Percentiles rank a stretch among this genome's conserved stretches.
These are phyloP conservation scores for Drosophila suzukii DNA, from an alignment of 1,140 invertebrate genomes.

Conservation along the genomic window DNA sequence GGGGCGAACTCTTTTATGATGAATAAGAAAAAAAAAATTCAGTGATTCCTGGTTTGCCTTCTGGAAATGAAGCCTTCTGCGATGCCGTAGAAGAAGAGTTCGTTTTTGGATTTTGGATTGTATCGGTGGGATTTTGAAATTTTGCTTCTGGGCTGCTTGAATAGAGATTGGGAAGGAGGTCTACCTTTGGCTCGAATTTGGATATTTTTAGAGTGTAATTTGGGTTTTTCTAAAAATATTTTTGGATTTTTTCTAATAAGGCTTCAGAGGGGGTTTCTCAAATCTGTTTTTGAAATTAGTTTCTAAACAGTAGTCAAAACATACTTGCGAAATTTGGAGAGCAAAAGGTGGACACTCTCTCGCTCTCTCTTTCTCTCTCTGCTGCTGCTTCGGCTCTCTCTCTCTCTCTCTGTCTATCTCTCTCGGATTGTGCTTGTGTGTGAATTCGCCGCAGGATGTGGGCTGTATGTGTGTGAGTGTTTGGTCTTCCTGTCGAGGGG, in stretches of 20 bases:
- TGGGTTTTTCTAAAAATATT: not conserved
- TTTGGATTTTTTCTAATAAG: not conserved
- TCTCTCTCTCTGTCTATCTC: constrained; percentile 35
- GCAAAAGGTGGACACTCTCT: constrained; percentile 59
- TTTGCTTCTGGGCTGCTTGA: constrained; percentile 36
- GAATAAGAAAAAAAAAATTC: constrained; percentile 6
- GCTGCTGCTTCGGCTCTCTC: constrained; percentile 35
- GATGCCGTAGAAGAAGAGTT: constrained; percentile 81
- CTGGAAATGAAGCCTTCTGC: constrained; percentile 81
- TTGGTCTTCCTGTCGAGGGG: constrained; percentile 69
- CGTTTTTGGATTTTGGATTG: constrained; percentile 21
- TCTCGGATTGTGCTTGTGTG: constrained; percentile 22
- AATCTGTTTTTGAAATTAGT: constrained; percentile 46
- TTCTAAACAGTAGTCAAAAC: constrained; percentile 66
- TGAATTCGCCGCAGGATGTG: constrained; percentile 75
- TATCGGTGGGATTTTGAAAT: constrained; percentile 50
- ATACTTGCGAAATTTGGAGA: constrained; percentile 70
- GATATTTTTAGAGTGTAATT: constrained; percentile 16
- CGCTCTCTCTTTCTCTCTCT: constrained; percentile 34
- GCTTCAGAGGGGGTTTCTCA: constrained; percentile 18
- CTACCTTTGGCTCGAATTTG: constrained; percentile 27
- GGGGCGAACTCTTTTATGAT: constrained; percentile 34
- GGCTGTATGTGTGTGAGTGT: constrained; percentile 45
- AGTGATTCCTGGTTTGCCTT: constrained; percentile 34
- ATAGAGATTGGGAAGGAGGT: constrained; percentile 21